phyloP scores from a whole-genome alignment of 2,797 vertebrate species.

The Tapera naevia region DNA sequence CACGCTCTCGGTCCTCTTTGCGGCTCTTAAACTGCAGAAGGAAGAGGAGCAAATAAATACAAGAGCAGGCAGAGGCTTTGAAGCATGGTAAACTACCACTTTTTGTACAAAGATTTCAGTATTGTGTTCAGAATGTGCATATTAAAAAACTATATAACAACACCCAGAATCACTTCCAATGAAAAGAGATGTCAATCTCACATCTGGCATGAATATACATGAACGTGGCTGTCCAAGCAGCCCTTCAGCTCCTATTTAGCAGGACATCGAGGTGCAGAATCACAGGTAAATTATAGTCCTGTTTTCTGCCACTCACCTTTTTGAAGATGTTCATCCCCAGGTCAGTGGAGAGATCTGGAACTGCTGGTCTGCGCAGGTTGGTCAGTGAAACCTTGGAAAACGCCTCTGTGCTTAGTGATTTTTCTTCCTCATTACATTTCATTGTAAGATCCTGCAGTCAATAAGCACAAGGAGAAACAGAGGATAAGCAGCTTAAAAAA shows the following conservation, averaged over 20 bases:
- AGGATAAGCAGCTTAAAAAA: neutral
- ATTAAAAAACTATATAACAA: neutral
- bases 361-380: conserved; percentile 91
- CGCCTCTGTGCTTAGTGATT: conserved; percentile 91
- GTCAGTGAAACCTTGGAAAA: conserved; percentile 94
- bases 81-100: neutral
- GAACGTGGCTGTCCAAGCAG: neutral
- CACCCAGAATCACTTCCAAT: neutral
- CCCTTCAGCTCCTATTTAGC: neutral
- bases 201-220: neutral
- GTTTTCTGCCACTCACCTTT: conserved; percentile 80
- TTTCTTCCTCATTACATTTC: conserved; percentile 95
- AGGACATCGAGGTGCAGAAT: neutral
- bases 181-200: neutral
- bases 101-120: neutral
- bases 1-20: conserved; percentile 92
- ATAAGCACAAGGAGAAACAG: neutral
- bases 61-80: neutral
- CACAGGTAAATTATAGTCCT: neutral
- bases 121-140: neutral
- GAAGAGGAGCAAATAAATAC: neutral
- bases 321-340: conserved; percentile 98
- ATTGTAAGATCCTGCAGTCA: conserved; percentile 90
- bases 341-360: conserved; percentile 95
- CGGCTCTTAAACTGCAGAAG: conserved; percentile 91